phyloP scores from a whole-genome alignment of 2,113 vertebrate genomes.

The Phalacrocorax aristotelis region DNA sequence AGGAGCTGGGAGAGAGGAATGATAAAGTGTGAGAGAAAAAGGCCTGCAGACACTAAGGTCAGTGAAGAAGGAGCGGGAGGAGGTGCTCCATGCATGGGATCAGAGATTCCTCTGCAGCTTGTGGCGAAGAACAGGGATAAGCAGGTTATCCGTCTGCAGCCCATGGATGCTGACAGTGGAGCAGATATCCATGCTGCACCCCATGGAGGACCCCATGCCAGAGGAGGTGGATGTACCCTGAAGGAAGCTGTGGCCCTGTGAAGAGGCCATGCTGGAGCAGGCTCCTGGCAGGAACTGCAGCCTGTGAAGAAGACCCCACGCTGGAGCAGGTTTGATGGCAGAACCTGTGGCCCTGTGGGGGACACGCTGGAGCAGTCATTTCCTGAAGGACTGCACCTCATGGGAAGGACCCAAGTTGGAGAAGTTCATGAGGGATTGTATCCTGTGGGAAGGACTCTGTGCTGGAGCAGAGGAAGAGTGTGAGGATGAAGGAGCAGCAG shows the following conservation, averaged over 20 bases:
- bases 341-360: no score
- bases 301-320: no score
- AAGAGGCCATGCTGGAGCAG: no score
- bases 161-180: neutral
- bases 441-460: neutral
- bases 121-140: neutral
- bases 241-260: no score
- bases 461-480: neutral
- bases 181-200: no score
- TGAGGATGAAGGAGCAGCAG: neutral
- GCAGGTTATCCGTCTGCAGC: neutral
- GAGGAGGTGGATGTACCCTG: no score
- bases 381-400: neutral
- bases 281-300: no score
- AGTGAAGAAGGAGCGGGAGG: neutral
- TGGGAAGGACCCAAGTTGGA: neutral
- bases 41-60: neutral
- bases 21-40: neutral
- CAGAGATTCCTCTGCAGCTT: neutral
- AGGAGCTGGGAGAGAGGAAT: neutral
- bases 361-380: no score
- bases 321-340: no score
- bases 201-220: no score
- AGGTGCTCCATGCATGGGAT: neutral
- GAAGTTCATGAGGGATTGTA: neutral